Evolutionary conservation across 2,113 vertebrate species (phyloP).

Genomic region (Parotia lawesii): DNA sequence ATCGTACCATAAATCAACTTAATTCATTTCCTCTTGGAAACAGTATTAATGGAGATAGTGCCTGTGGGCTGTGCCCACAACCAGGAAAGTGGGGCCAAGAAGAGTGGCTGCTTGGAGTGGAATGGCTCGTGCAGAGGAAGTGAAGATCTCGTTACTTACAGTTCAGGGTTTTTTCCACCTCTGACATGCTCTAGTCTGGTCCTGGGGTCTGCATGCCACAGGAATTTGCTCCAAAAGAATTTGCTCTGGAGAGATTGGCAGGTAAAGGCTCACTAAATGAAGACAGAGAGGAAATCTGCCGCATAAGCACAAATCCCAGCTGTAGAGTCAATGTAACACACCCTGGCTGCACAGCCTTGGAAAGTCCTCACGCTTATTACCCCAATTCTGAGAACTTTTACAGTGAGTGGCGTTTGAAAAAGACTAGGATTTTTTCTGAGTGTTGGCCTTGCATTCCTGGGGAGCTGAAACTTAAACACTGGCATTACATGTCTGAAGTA

Average conservation of each 20-base stretch:
- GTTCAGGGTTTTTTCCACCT: not conserved
- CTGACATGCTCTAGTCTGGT: not conserved
- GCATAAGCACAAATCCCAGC: not conserved
- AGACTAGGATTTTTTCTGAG: not conserved
- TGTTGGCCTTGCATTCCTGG: not conserved
- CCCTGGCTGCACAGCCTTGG: not conserved
- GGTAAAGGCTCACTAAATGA: not conserved
- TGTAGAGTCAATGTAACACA: not conserved
- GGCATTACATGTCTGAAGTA: fast-evolving
- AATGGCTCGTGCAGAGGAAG: not conserved
- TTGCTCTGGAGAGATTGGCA: not conserved
- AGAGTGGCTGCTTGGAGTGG: not conserved
- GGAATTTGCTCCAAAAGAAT: not conserved
- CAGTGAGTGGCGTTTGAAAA: not conserved
- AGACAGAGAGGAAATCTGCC: not conserved
- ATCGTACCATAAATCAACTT: not conserved
- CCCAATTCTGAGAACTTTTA: not conserved
- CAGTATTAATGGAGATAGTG: not conserved
- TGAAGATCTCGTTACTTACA: not conserved
- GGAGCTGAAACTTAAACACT: not conserved
- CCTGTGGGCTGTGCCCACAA: not conserved
- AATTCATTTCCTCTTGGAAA: not conserved
- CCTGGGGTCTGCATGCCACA: not conserved
- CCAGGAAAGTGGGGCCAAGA: not conserved
- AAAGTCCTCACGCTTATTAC: not conserved